Evolutionary conservation across 2,888 invertebrate genomes (phyloP).

Genomic region (Torymus texanus): DNA sequence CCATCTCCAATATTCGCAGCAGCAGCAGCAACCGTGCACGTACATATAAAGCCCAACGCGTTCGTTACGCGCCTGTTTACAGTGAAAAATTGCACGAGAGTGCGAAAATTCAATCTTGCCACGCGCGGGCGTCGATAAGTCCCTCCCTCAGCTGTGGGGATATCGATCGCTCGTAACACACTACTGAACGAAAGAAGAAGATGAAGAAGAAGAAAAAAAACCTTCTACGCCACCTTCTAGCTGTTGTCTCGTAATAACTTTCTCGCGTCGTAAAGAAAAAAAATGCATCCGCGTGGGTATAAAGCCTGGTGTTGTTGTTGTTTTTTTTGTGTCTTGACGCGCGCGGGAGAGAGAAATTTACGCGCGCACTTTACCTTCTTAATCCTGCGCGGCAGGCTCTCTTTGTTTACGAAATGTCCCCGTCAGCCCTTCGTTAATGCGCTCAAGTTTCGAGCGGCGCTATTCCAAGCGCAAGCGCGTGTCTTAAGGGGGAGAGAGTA

Average conservation of each 20-base stretch:
- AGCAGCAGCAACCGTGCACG: too few species aligned
- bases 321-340: not conserved
- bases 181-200: not conserved
- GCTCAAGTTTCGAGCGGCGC: not conserved
- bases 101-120: slow-evolving; percentile 12
- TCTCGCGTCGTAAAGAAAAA: not conserved
- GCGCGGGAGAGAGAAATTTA: not conserved
- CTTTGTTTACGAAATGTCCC: slow-evolving; percentile 28
- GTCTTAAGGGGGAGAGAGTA: too few species aligned
- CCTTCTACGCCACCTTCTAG: too few species aligned
- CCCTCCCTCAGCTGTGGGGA: not conserved
- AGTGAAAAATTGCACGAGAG: not conserved
- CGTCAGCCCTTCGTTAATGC: not conserved
- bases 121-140: not conserved
- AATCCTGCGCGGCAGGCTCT: not conserved
- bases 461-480: not conserved
- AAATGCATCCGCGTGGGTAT: not conserved
- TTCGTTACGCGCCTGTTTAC: slow-evolving; percentile 15
- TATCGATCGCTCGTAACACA: slow-evolving; percentile 22
- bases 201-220: too few species aligned
- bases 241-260: not conserved
- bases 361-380: slow-evolving; percentile 1
- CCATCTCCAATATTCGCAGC: too few species aligned
- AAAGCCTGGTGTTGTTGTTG: not conserved
- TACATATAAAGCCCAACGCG: not conserved